Evolutionary conservation across 2,888 invertebrate genomes (phyloP), one percentile per base, ranked within the genome.

Genomic region (Steinernema hermaphroditum): DNA sequence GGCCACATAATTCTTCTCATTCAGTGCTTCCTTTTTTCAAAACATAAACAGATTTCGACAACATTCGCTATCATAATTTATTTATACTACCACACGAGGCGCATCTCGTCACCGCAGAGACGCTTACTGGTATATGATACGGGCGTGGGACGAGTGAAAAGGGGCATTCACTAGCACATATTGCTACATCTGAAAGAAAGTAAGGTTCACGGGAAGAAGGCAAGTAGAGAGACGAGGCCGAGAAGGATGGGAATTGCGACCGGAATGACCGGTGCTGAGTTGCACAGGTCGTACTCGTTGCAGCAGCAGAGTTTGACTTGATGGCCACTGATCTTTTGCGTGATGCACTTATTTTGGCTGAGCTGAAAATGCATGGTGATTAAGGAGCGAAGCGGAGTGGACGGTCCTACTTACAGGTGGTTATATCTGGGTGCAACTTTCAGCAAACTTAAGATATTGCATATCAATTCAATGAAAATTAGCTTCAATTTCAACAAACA

Each of bases 301-400:
- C 77, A 77, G 69, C 77, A 77, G 62, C 77, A 77, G 44, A 77
- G 44, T 34, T 76, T 72, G 27, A 72, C 34, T 6, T 37, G 68
- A 22, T 72, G 73, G 1, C 77, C 77, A 43, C 68, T 71, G 32
- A 74, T 71, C 50, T 70, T 29, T 32, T 76, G 76, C 12, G 43
- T 41, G 12, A 41, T 50, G 72, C 76, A 76, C 54, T 72, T 76
- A 72, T 76, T 73, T 19, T 57, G 70, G n/a, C 49, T 49, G 6
- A 70, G 50, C 76, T 76, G 49, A n/a, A 76, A 70, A 16, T 16
- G 72, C 4, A 27, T 32, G n/a, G n/a, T n/a, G n/a, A n/a, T n/a
- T n/a, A n/a, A n/a, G n/a, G n/a, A n/a, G n/a, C n/a, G n/a, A n/a
- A n/a, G 41, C 41, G 41, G 41, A 41, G 14, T 46, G 46, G 4